Evolutionary conservation across 1,140 invertebrate genomes (phyloP).

Genomic region (Bactericera cockerelli): DNA sequence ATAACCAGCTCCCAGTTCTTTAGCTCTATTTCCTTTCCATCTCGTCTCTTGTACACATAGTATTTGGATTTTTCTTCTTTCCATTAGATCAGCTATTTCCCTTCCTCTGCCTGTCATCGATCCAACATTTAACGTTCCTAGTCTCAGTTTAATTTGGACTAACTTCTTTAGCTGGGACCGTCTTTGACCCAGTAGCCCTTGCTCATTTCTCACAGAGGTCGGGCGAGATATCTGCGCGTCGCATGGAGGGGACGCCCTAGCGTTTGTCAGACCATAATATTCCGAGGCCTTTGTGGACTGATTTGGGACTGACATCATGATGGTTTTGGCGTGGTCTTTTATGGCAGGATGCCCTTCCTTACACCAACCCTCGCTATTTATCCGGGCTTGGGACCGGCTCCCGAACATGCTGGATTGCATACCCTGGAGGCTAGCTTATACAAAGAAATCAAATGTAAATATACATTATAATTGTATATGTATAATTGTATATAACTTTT

Average conservation of each 20-base stretch:
- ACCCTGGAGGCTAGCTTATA: no score
- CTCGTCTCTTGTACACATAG: neutral
- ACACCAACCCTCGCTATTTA: no score
- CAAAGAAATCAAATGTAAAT: no score
- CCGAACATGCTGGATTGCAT: no score
- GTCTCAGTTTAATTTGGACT: conserved; percentile 17
- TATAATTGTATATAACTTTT: no score
- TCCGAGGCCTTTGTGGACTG: neutral
- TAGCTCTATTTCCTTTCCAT: neutral
- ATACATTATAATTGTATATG: no score
- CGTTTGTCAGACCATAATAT: neutral
- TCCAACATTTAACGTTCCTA: neutral
- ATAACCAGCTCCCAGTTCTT: neutral
- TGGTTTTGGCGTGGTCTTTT: neutral
- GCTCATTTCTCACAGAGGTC: conserved; percentile 7
- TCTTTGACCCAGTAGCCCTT: neutral
- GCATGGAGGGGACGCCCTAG: neutral
- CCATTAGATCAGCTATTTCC: neutral
- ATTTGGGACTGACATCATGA: neutral
- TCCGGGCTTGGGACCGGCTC: no score
- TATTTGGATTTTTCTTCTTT: neutral
- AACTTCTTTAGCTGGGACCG: neutral
- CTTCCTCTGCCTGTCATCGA: neutral
- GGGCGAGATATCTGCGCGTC: no score
- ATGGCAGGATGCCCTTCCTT: no score